Percentiles rank a stretch among this genome's conserved stretches.
phyloP scores from a whole-genome alignment of 2,797 vertebrate species.

The Trichosurus vulpecula region DNA sequence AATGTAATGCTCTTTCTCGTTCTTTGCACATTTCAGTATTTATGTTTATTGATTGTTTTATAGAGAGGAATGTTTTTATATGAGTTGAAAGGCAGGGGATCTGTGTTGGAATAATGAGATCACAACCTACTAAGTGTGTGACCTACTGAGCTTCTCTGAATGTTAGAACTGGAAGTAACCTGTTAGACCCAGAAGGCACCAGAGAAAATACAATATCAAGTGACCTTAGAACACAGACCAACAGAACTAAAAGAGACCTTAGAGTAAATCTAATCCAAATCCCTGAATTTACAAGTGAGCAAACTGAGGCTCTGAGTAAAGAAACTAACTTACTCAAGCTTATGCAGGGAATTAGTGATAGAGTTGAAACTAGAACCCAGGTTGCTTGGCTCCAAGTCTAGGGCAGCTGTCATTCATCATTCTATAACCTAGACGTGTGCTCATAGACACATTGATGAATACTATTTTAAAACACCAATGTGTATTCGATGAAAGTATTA shows the following conservation, averaged over 20 bases:
- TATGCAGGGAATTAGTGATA: too few species aligned
- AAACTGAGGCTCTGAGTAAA: constrained; percentile 3
- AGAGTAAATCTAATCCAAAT: background rate
- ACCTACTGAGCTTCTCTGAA: background rate
- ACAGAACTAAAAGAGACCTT: background rate
- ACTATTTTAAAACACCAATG: background rate
- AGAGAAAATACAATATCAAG: background rate
- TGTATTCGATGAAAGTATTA: background rate
- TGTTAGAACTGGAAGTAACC: background rate
- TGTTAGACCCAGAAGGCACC: background rate
- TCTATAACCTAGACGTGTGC: background rate
- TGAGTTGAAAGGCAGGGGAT: background rate
- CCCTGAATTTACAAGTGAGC: background rate
- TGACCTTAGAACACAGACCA: background rate
- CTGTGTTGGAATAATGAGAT: background rate
- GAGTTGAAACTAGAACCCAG: background rate
- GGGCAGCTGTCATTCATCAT: rapidly evolving
- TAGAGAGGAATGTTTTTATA: background rate
- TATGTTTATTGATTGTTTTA: background rate
- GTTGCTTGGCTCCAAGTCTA: background rate
- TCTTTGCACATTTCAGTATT: background rate
- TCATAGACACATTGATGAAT: background rate
- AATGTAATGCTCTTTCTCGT: background rate
- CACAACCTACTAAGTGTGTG: background rate
- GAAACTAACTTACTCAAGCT: background rate